Conservation (phyloP, 2,888 invertebrate species). For the Encarsia formosa region DNA sequence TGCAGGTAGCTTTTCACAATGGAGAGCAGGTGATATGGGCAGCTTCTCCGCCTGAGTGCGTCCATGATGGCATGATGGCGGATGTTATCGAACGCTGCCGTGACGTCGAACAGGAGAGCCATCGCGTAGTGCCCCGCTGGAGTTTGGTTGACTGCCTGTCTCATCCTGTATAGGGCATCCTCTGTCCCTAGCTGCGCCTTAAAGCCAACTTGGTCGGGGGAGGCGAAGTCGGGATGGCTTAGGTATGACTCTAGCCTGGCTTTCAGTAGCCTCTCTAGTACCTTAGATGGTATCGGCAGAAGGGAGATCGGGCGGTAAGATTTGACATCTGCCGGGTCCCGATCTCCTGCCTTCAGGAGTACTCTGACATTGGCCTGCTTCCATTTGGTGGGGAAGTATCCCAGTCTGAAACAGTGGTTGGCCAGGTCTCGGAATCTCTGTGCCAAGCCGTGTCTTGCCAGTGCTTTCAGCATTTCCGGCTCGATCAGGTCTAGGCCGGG, state of each 20-base stretch:
- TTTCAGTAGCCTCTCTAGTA: not conserved
- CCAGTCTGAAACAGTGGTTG: no score
- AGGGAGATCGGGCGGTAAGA: slow-evolving; percentile 3
- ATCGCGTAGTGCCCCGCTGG: not conserved
- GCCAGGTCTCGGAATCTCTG: not conserved
- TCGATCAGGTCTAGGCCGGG: not conserved
- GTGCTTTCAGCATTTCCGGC: not conserved
- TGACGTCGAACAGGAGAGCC: not conserved
- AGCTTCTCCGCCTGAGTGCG: not conserved
- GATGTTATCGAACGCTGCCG: not conserved
- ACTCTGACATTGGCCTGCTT: not conserved
- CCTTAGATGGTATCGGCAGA: not conserved
- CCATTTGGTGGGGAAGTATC: no score
- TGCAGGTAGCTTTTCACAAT: no score
- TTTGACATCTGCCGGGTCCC: not conserved
- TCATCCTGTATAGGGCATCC: not conserved
- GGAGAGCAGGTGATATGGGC: no score
- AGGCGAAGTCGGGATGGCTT: not conserved
- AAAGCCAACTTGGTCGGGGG: not conserved
- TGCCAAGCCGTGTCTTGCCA: not conserved
- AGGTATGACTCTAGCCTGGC: not conserved
- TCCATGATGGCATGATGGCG: not conserved
- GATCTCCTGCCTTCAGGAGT: not conserved
- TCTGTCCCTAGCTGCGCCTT: not conserved
- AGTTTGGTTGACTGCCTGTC: not conserved